phyloP scores from a whole-genome alignment of 2,797 vertebrate species.

The Enteromius argenteus region DNA sequence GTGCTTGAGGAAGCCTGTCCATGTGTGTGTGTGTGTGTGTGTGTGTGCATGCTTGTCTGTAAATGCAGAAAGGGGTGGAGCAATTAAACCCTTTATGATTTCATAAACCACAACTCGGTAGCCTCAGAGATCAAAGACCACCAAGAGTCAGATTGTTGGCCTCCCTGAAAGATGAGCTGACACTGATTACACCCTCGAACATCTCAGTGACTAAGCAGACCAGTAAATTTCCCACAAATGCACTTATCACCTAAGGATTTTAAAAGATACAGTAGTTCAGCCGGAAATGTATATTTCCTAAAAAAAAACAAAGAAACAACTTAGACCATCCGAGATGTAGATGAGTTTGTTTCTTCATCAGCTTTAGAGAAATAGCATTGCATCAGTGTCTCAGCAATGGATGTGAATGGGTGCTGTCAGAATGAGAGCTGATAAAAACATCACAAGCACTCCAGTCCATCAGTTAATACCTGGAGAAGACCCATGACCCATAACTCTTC shows the following conservation, averaged over 20 bases:
- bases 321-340: not conserved
- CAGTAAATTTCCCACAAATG: not conserved
- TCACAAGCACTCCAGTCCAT: too few species aligned
- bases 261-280: not conserved
- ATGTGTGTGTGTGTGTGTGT: not conserved
- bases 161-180: conserved; percentile 15
- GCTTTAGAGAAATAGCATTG: not conserved
- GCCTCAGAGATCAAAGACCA: conserved; percentile 16
- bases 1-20: not conserved
- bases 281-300: not conserved
- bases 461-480: too few species aligned
- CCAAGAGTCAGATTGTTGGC: not conserved
- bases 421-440: too few species aligned
- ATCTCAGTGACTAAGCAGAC: not conserved
- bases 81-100: not conserved
- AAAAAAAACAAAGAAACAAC: not conserved
- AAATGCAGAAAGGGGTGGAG: not conserved
- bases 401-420: too few species aligned
- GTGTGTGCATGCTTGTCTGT: not conserved
- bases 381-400: not conserved
- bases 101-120: not conserved
- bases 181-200: conserved; percentile 8
- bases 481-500: too few species aligned
- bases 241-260: conserved; percentile 4
- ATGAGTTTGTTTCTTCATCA: not conserved